Conservation (phyloP, 2,888 invertebrate genomes). For the Spisula solida region DNA sequence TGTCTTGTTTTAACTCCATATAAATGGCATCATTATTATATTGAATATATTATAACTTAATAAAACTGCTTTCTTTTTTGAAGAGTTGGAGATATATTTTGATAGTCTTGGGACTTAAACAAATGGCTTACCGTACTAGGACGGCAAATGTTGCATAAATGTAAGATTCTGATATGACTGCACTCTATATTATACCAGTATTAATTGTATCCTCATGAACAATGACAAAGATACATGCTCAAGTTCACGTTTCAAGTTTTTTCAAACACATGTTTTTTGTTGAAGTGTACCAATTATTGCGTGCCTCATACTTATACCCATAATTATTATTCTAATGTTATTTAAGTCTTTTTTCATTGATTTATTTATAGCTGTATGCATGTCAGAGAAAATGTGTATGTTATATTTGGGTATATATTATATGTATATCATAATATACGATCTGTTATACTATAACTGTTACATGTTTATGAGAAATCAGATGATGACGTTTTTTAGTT, state of each 20-base stretch:
- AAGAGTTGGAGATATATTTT: constrained; percentile 3
- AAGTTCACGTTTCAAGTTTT: constrained; percentile 17
- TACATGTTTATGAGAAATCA: neutral
- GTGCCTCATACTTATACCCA: constrained; percentile 14
- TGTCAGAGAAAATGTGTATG: constrained; percentile 7
- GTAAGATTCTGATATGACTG: constrained; percentile 5
- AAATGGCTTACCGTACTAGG: neutral
- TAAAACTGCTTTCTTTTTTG: neutral
- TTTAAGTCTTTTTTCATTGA: constrained; percentile 1
- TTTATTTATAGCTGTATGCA: constrained; percentile 5
- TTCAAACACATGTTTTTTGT: constrained; percentile 30
- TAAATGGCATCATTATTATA: neutral
- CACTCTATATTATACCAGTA: constrained; percentile 17
- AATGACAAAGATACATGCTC: constrained; percentile 27
- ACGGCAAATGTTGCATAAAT: constrained; percentile 6
- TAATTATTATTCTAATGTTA: neutral
- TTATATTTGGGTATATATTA: constrained; percentile 11
- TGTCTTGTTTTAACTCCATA: too few species aligned
- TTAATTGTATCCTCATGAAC: neutral
- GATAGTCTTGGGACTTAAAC: neutral
- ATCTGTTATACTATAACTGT: constrained; percentile 13
- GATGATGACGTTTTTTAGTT: neutral
- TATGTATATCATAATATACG: constrained; percentile 5
- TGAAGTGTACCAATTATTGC: constrained; percentile 21
- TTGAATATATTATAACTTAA: neutral